Conservation (phyloP, 2,113 vertebrate species). For the Polypterus bichir region DNA sequence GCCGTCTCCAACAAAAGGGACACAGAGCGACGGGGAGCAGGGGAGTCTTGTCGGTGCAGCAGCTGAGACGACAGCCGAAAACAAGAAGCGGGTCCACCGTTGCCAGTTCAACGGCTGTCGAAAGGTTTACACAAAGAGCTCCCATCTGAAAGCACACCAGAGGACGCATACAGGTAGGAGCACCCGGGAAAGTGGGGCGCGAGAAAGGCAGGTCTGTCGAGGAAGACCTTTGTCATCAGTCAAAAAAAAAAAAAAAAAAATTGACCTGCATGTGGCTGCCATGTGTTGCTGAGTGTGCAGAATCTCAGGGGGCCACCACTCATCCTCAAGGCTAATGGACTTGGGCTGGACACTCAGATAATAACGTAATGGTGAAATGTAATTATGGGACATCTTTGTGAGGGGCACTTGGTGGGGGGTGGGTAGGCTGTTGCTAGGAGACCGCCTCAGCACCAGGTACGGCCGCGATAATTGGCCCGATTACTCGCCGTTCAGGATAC, state of each 20-base stretch:
- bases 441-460: constrained; percentile 44
- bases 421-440: constrained; percentile 38
- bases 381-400: neutral
- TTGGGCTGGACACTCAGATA: too few species aligned
- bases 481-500: constrained; percentile 44
- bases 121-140: constrained; percentile 98
- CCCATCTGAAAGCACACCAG: constrained; percentile 97
- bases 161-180: constrained; percentile 92
- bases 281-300: too few species aligned
- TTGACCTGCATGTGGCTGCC: too few species aligned
- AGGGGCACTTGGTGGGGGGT: constrained; percentile 11
- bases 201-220: constrained; percentile 39
- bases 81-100: constrained; percentile 96
- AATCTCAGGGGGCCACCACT: too few species aligned
- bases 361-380: too few species aligned
- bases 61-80: constrained; percentile 71
- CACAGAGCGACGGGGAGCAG: constrained; percentile 70
- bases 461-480: constrained; percentile 44
- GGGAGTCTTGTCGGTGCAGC: constrained; percentile 32
- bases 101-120: constrained; percentile 97
- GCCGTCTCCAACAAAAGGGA: constrained; percentile 47
- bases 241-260: too few species aligned
- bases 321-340: too few species aligned
- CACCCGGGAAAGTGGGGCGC: constrained; percentile 2
- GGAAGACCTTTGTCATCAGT: too few species aligned